Evolutionary conservation across 1,140 invertebrate species (phyloP).

Genomic region (Araneus ventricosus): DNA sequence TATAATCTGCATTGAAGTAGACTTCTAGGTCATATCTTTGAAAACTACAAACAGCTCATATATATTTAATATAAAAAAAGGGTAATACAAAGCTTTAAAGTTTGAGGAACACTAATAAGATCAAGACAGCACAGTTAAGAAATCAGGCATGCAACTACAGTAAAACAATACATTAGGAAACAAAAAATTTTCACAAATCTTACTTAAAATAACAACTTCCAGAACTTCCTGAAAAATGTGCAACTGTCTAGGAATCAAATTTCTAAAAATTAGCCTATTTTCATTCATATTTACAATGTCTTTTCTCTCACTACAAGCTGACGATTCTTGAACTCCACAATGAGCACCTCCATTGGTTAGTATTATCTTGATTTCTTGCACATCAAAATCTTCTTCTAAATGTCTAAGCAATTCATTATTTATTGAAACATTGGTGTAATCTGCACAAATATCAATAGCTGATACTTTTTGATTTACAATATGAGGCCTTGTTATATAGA

Average conservation of each 20-base stretch:
- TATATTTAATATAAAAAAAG: too few species aligned
- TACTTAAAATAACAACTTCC: conserved; percentile 79
- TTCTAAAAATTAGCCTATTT: background rate
- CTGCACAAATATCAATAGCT: background rate
- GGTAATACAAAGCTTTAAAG: too few species aligned
- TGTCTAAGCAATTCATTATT: background rate
- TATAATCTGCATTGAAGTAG: too few species aligned
- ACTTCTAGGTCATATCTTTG: too few species aligned
- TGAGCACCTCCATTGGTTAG: background rate
- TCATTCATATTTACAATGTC: background rate
- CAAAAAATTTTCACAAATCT: background rate
- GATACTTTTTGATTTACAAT: conserved; percentile 79
- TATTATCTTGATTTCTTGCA: background rate
- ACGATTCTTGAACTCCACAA: background rate
- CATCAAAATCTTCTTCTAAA: background rate
- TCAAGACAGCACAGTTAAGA: too few species aligned
- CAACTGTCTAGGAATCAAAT: conserved; percentile 78
- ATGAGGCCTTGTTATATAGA: conserved; percentile 81
- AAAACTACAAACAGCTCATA: too few species aligned
- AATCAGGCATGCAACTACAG: too few species aligned
- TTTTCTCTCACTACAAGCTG: background rate
- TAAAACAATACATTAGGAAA: too few species aligned
- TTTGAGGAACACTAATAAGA: too few species aligned
- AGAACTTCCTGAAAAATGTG: conserved; percentile 76
- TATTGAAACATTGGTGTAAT: background rate